Evolutionary conservation across 1,140 invertebrate species (phyloP), one percentile per base, ranked within the genome.

Genomic region (Vanessa tameamea): DNA sequence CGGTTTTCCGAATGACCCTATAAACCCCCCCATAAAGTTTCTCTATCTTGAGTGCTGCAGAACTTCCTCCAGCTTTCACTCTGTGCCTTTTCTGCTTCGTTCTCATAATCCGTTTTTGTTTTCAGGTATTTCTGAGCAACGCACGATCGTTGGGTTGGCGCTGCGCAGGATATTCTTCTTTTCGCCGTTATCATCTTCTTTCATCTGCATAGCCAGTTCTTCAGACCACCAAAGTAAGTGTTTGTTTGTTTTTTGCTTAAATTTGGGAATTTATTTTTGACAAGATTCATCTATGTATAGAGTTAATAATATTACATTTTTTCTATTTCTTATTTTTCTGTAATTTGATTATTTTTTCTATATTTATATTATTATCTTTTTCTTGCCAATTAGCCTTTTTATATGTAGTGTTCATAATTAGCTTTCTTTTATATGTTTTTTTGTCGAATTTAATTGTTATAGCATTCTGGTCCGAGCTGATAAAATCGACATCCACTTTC

Each of bases 141-240:
- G 1, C 47, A 7, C 15, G 3, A 1, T 64, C 61, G 37, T 20
- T 66, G 16, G 20, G 48, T 31, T 2, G 48, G 48, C 9, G 72
- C 72, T 6, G 72, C 72, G 65, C 61, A 53, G 15, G 47, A 6
- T 13, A 70, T 63, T 7, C 69, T 20, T 12, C 51, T 43, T 26
- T 59, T 72, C 37, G 26, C 55, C 12, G 63, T 72, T 2, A n/a
- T 59, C 37, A 72, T 43, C 1, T 65, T 37, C 14, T 11, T 23
- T 63, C 65, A n/a, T 72, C n/a, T 47, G n/a, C 0, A 8, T 14
- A 1, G 15, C 43, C 8, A 72, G 23, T 26, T 65, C 43, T n/a
- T 65, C 31, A 0, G n/a, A 26, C 63, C 64, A 72, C 70, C 70
- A 72, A 12, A 63, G 70, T 55, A 72, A 43, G 11, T 51, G 2